Evolutionary conservation across 2,797 vertebrate genomes (phyloP).

Genomic region (Coregonus sp.): DNA sequence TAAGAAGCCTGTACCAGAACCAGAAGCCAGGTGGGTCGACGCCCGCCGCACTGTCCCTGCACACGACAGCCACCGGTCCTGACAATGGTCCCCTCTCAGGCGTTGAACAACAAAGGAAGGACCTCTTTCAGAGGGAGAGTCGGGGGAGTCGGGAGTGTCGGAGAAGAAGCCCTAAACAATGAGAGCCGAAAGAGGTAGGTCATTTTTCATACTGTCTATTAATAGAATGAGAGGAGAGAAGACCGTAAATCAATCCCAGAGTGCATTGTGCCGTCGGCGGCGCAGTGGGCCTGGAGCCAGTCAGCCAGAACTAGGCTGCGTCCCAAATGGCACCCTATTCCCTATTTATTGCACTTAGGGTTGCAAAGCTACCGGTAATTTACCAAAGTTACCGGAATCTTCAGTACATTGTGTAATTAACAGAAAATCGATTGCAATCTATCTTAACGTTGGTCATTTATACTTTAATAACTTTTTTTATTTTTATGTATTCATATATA

Average conservation of each 20-base stretch:
- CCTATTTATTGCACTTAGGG: no score
- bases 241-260: conserved; percentile 18
- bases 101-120: conserved; percentile 27
- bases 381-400: no score
- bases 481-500: no score
- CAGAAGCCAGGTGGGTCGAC: conserved; percentile 16
- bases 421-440: no score
- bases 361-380: no score
- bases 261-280: conserved; percentile 32
- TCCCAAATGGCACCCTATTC: no score
- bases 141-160: not conserved
- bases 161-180: conserved; percentile 56
- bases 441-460: no score
- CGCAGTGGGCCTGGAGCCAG: not conserved
- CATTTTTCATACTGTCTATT: conserved; percentile 34
- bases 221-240: conserved; percentile 19
- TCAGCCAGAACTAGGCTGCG: no score
- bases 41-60: conserved; percentile 31
- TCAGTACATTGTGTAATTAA: no score
- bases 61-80: conserved; percentile 44
- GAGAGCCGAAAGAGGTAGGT: conserved; percentile 20
- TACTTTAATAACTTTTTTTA: no score
- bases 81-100: conserved; percentile 45
- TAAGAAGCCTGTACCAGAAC: conserved; percentile 1
- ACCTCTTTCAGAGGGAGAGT: conserved; percentile 24